These are phyloP conservation scores for Podiceps cristatus DNA, from an alignment of 2,113 vertebrate genomes.

Conservation along the genomic window DNA sequence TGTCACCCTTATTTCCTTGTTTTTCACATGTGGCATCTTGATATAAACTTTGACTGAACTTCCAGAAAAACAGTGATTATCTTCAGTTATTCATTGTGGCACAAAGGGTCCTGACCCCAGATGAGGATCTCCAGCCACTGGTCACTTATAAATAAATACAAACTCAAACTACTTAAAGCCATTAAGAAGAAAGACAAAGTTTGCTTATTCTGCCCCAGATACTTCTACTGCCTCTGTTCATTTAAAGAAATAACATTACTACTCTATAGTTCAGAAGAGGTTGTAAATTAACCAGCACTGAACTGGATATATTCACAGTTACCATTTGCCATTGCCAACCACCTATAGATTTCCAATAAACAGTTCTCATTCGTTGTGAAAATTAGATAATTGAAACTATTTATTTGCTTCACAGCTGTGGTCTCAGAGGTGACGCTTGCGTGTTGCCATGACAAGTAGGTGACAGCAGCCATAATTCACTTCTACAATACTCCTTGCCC, in stretches of 20 bases:
- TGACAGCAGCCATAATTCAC: slow-evolving; percentile 48
- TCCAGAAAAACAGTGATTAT: neutral
- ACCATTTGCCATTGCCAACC: slow-evolving; percentile 62
- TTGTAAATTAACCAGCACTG: slow-evolving; percentile 53
- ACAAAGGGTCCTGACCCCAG: neutral
- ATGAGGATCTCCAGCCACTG: neutral
- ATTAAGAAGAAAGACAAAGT: neutral
- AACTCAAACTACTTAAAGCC: neutral
- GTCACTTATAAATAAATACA: neutral
- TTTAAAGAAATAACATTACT: slow-evolving; percentile 48
- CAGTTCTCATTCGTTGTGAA: slow-evolving; percentile 72
- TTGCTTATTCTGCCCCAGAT: neutral
- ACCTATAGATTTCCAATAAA: slow-evolving; percentile 78
- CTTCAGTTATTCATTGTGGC: neutral
- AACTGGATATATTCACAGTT: slow-evolving; percentile 23
- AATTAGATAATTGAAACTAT: slow-evolving; percentile 78
- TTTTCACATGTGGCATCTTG: neutral
- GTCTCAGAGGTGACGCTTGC: slow-evolving; percentile 31
- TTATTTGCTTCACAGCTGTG: slow-evolving; percentile 61
- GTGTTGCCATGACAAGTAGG: slow-evolving; percentile 51
- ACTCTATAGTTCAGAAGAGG: slow-evolving; percentile 16
- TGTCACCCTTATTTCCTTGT: neutral
- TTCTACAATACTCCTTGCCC: neutral
- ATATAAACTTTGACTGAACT: neutral
- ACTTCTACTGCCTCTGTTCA: neutral